A percentile compares a stretch with the other conserved stretches of the same genome.
Evolutionary conservation across 2,888 invertebrate genomes (phyloP).

Genomic region (Melieria picta): DNA sequence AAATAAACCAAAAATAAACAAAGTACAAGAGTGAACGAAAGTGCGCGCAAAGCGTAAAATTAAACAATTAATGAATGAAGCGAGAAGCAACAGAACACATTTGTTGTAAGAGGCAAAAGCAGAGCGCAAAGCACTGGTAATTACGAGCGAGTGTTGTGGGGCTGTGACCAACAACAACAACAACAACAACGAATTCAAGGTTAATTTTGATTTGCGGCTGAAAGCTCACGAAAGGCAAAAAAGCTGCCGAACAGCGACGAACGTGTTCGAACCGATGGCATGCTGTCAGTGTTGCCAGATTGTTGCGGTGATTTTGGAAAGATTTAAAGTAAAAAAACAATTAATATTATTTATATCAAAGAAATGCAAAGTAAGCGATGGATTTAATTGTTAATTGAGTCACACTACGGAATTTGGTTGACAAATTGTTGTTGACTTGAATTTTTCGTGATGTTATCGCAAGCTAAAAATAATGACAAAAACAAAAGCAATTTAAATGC

Average conservation of each 20-base stretch:
- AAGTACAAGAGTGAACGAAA: background rate
- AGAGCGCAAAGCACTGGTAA: background rate
- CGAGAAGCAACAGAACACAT: background rate
- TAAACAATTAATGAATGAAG: constrained; percentile 22
- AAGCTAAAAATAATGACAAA: no score
- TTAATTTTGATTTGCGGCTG: background rate
- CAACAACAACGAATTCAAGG: background rate
- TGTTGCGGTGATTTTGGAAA: background rate
- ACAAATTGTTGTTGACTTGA: no score
- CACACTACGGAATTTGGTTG: no score
- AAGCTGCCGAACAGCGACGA: background rate
- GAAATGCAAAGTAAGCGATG: no score
- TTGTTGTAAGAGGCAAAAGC: no score
- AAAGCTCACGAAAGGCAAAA: background rate
- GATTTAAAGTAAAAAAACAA: no score
- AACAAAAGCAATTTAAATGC: no score
- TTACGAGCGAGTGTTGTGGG: background rate
- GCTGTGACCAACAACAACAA: background rate
- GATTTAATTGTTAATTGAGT: no score
- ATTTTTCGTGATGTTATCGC: no score
- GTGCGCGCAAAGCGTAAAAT: constrained; percentile 1
- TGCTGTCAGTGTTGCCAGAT: constrained; percentile 1
- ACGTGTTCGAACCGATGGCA: constrained; percentile 4
- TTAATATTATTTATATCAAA: no score
- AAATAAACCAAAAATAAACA: background rate